Percentiles rank a stretch among this genome's conserved stretches.
phyloP scores from a whole-genome alignment of 2,888 invertebrate species.

The Cerceris rybyensis region DNA sequence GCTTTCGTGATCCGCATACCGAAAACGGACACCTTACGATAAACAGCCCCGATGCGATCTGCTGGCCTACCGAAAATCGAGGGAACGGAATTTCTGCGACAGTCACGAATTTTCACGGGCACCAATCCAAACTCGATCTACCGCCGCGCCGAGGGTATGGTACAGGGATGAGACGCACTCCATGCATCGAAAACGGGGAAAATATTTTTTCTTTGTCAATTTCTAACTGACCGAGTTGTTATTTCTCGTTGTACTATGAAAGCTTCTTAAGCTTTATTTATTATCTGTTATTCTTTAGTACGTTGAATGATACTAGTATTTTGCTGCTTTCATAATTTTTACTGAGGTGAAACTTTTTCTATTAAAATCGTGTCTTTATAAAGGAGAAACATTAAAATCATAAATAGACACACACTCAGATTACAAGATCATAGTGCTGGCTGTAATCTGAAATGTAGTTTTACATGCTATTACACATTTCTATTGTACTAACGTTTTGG shows the following conservation, averaged over 20 bases:
- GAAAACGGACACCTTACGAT: slow-evolving; percentile 63
- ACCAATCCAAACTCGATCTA: slow-evolving; percentile 64
- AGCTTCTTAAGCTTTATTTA: neutral
- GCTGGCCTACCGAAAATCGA: slow-evolving; percentile 57
- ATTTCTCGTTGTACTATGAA: neutral
- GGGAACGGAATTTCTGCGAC: slow-evolving; percentile 52
- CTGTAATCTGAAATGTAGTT: neutral
- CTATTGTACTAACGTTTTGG: neutral
- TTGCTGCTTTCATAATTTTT: no score
- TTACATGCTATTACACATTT: neutral
- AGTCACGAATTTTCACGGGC: slow-evolving; percentile 66
- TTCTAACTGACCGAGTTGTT: neutral
- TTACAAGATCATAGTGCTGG: neutral
- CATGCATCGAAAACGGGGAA: slow-evolving; percentile 18
- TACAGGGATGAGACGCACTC: slow-evolving; percentile 8
- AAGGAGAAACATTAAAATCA: no score
- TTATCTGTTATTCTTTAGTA: no score
- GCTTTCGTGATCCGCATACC: slow-evolving; percentile 73
- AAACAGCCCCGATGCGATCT: slow-evolving; percentile 69
- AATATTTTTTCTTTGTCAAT: neutral
- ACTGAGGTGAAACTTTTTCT: no score
- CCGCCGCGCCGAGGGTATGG: slow-evolving; percentile 13
- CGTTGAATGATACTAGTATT: no score
- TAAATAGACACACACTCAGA: neutral
- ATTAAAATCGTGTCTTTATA: no score